These are phyloP conservation scores for Theocolax elegans DNA, from an alignment of 1,140 invertebrate genomes.

Conservation along the genomic window DNA sequence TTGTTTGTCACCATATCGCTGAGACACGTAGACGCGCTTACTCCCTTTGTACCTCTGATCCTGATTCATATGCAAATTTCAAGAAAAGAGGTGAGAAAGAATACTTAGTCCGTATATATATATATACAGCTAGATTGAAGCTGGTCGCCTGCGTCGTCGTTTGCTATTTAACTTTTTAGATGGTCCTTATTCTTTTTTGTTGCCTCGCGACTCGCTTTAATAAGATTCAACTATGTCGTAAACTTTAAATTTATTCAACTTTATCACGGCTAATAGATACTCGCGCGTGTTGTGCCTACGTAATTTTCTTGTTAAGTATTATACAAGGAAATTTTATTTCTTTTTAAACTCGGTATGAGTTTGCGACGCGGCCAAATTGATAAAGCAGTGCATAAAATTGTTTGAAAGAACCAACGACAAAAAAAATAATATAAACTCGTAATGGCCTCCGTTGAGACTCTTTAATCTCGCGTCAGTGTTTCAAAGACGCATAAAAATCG, in stretches of 20 bases:
- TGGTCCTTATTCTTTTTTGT: background rate
- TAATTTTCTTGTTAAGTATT: constrained; percentile 25
- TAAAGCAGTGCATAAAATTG: constrained; percentile 25
- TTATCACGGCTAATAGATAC: constrained; percentile 22
- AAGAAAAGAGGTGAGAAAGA: constrained; percentile 1
- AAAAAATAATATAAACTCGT: too few species aligned
- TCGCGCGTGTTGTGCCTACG: background rate
- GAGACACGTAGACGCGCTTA: constrained; percentile 37
- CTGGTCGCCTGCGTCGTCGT: background rate
- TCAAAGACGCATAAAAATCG: constrained; percentile 11
- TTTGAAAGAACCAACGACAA: too few species aligned
- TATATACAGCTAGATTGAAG: constrained; percentile 5
- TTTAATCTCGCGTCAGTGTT: constrained; percentile 14
- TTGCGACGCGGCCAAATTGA: constrained; percentile 2
- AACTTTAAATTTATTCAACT: constrained; percentile 27
- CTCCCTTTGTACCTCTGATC: constrained; percentile 50
- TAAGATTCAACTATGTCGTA: constrained; percentile 26
- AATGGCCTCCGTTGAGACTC: constrained; percentile 10
- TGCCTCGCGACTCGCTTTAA: background rate
- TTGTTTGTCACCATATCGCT: constrained; percentile 62
- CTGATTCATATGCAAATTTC: constrained; percentile 64
- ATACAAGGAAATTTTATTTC: background rate
- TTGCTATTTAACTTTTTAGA: constrained; percentile 12
- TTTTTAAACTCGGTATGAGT: constrained; percentile 1
- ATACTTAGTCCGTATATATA: constrained; percentile 10